A percentile compares a stretch with the other conserved stretches of the same genome.
Conservation (phyloP, 2,113 vertebrate species). For the Hipposideros armiger region DNA sequence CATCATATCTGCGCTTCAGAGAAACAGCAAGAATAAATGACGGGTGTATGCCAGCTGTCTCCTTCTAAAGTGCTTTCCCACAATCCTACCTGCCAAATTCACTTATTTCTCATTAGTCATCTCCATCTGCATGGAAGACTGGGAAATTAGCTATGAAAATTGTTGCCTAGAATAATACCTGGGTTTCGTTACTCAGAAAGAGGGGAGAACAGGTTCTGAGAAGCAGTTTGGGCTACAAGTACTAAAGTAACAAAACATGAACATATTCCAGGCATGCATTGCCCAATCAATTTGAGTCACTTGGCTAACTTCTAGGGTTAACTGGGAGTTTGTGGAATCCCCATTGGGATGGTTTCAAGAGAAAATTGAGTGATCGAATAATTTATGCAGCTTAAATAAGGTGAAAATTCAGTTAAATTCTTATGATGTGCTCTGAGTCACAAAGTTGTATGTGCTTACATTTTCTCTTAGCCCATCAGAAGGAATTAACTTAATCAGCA, state of each 20-base stretch:
- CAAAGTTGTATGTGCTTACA: slow-evolving; percentile 2
- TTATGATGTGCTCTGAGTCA: slow-evolving; percentile 8
- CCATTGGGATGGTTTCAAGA: background rate
- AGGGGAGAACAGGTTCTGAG: background rate
- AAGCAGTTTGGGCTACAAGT: background rate
- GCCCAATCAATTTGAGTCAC: background rate
- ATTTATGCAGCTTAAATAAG: slow-evolving; percentile 61
- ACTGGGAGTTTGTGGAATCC: background rate
- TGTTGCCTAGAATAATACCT: background rate
- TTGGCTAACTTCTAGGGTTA: slow-evolving; percentile 33
- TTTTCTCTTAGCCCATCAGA: slow-evolving; percentile 54
- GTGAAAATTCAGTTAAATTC: slow-evolving; percentile 63
- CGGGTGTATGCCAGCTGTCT: background rate
- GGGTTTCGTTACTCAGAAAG: slow-evolving; percentile 19
- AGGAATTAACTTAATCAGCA: slow-evolving; percentile 64
- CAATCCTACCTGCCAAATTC: background rate
- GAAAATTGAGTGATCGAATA: slow-evolving; percentile 25
- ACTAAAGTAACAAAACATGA: background rate
- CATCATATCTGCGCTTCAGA: background rate
- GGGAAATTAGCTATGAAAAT: background rate
- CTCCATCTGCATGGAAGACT: background rate
- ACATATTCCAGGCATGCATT: background rate
- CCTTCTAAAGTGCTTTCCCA: background rate
- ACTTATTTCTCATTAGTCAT: background rate
- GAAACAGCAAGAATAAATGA: background rate